phyloP scores from a whole-genome alignment of 2,113 vertebrate species.

The Alouatta palliata region DNA sequence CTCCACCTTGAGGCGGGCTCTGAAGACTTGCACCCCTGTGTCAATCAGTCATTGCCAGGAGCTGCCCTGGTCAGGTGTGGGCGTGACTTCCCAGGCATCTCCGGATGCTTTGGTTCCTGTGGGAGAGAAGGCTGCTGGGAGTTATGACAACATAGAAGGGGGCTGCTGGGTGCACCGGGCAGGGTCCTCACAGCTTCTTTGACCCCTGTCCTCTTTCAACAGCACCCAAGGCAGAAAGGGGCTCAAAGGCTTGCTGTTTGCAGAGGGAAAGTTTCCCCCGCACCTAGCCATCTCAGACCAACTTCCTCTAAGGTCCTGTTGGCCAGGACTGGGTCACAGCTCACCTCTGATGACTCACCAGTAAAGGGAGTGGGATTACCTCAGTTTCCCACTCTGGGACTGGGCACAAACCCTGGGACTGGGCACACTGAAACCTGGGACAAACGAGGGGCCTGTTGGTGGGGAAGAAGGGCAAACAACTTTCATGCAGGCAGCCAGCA shows the following conservation, averaged over 20 bases:
- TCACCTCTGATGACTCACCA: accelerated
- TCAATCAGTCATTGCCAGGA: not conserved
- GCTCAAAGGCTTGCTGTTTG: too few species aligned
- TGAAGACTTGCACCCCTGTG: accelerated
- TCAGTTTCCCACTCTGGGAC: too few species aligned
- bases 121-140: not conserved
- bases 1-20: not conserved
- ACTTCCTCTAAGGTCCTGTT: not conserved
- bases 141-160: not conserved
- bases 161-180: not conserved
- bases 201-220: accelerated
- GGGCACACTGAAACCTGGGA: too few species aligned
- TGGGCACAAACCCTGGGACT: not conserved
- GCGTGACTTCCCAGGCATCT: not conserved
- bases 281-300: too few species aligned
- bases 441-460: not conserved
- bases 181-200: not conserved
- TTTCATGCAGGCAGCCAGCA: not conserved
- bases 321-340: not conserved
- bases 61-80: not conserved
- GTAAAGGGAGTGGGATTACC: not conserved
- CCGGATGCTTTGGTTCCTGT: not conserved
- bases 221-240: not conserved
- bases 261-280: accelerated
- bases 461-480: too few species aligned